Evolutionary conservation across 2,888 invertebrate genomes (phyloP).

Genomic region (Disparrhopalites patrizii): DNA sequence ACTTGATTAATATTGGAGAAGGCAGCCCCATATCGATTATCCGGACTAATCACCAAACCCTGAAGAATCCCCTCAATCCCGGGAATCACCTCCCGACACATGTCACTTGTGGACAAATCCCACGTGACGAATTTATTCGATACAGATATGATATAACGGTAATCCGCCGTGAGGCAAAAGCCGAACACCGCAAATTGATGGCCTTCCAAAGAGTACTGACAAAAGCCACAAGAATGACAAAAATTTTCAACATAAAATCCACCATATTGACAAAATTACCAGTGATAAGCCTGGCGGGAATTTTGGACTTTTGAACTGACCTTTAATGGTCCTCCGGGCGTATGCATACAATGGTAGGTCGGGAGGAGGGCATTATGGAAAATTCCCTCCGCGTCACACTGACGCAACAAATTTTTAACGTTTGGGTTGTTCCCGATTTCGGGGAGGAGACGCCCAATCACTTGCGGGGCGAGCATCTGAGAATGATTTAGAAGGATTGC

Average conservation of each 20-base stretch:
- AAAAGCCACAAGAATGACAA: constrained; percentile 35
- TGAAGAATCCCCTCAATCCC: constrained; percentile 96
- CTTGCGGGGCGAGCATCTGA: constrained; percentile 92
- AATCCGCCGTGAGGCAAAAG: constrained; percentile 82
- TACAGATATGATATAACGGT: constrained; percentile 89
- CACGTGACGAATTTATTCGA: constrained; percentile 96
- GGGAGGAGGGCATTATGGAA: constrained; percentile 86
- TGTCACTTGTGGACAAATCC: constrained; percentile 92
- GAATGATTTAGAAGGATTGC: constrained; percentile 88
- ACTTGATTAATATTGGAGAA: constrained; percentile 95
- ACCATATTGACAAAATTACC: background rate
- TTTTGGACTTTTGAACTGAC: constrained; percentile 57
- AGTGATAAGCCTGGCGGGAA: no score
- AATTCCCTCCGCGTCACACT: constrained; percentile 86
- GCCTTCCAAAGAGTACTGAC: constrained; percentile 91
- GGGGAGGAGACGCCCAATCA: constrained; percentile 86
- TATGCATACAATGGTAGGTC: constrained; percentile 91
- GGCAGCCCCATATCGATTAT: constrained; percentile 93
- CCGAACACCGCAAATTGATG: constrained; percentile 97
- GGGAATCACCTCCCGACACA: constrained; percentile 88
- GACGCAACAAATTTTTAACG: constrained; percentile 79
- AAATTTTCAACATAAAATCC: no score
- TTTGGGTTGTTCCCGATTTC: constrained; percentile 78
- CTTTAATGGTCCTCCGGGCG: constrained; percentile 97
- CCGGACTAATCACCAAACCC: constrained; percentile 82